A percentile compares a stretch with the other conserved stretches of the same genome.
phyloP scores from a whole-genome alignment of 2,113 vertebrate species.

The Chinchilla lanigera region DNA sequence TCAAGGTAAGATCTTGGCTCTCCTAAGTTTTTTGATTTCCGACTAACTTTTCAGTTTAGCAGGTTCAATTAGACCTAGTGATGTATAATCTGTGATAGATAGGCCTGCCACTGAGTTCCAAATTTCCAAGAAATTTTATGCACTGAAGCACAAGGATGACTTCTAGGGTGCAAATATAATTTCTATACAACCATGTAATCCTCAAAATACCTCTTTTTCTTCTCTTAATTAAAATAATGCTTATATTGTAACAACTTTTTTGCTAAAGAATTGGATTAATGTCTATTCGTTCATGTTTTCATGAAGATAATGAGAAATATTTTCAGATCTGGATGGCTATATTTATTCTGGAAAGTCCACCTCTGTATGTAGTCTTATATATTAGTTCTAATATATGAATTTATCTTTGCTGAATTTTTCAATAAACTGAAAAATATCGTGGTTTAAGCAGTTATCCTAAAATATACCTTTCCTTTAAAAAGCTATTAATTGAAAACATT shows the following conservation, averaged over 20 bases:
- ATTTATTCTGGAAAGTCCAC: neutral
- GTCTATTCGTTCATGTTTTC: neutral
- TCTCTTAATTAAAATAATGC: neutral
- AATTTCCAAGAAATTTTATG: neutral
- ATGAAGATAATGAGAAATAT: neutral
- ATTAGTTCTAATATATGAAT: slow-evolving; percentile 44
- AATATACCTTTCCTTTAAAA: slow-evolving; percentile 5
- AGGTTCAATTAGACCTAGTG: neutral
- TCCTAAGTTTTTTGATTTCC: neutral
- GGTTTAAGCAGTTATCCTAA: neutral
- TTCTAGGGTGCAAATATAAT: neutral
- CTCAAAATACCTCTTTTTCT: neutral
- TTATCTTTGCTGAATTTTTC: neutral
- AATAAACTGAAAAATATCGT: neutral
- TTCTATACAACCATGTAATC: neutral
- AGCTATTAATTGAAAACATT: neutral
- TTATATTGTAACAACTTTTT: neutral
- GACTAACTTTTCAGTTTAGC: neutral
- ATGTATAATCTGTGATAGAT: neutral
- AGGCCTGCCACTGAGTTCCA: neutral
- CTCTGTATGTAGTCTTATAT: neutral
- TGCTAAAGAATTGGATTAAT: neutral
- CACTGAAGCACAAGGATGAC: neutral
- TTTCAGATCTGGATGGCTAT: neutral
- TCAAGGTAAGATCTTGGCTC: neutral